Conservation (phyloP, 2,113 vertebrate genomes). For the Pygoscelis adeliae region DNA sequence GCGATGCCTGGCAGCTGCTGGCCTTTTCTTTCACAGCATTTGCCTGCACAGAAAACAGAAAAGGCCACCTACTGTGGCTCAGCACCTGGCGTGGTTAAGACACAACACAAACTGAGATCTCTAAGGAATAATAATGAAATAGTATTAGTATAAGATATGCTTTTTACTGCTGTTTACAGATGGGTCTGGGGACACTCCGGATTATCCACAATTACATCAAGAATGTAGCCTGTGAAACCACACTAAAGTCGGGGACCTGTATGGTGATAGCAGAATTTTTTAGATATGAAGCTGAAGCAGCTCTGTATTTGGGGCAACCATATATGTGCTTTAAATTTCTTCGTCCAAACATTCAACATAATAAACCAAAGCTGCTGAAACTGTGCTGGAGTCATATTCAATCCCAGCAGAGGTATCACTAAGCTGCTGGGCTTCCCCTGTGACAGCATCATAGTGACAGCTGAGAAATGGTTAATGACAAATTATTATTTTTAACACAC, state of each 20-base stretch:
- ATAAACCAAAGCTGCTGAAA: background rate
- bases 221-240: background rate
- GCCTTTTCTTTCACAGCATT: background rate
- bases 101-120: background rate
- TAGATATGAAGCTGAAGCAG: background rate
- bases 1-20: background rate
- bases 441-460: background rate
- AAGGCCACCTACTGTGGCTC: background rate
- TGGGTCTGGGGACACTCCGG: background rate
- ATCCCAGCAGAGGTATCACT: background rate
- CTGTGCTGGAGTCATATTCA: background rate
- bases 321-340: background rate
- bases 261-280: background rate
- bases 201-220: background rate
- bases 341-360: background rate
- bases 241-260: fast-evolving
- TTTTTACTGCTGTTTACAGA: background rate
- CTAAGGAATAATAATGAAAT: background rate
- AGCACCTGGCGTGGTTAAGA: background rate
- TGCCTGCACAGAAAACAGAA: background rate
- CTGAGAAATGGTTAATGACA: background rate
- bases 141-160: background rate
- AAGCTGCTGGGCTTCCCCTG: background rate
- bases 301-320: background rate
- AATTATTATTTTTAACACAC: background rate